Percentiles rank a stretch among this genome's conserved stretches.
Conservation (phyloP, 2,888 invertebrate species). For the Orchesella flavescens region DNA sequence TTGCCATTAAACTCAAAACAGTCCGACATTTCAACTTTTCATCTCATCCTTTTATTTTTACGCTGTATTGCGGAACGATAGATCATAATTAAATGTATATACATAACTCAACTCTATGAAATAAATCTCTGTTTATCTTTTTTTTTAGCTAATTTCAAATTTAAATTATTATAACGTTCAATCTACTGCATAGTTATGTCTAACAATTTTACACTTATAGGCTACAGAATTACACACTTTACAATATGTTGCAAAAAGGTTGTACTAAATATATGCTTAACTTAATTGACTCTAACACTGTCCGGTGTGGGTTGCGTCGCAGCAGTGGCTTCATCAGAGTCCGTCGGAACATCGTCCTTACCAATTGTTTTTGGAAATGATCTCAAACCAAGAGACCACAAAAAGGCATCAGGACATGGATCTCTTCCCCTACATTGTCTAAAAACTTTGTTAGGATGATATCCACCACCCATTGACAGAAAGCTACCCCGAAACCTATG, state of each 20-base stretch:
- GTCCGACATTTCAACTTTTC: no score
- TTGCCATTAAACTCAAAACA: no score
- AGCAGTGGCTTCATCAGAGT: background rate
- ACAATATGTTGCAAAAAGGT: background rate
- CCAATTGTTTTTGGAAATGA: constrained; percentile 49
- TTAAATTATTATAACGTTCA: no score
- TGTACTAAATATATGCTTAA: background rate
- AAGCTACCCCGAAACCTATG: constrained; percentile 85
- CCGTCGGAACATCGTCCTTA: background rate
- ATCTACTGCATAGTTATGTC: no score
- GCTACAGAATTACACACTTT: no score
- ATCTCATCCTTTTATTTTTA: no score
- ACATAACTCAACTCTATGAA: no score
- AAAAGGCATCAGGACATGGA: constrained; percentile 87
- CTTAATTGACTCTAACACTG: background rate
- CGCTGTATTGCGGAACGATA: no score
- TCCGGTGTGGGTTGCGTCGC: background rate
- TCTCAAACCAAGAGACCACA: constrained; percentile 78
- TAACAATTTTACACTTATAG: no score
- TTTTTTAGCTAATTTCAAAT: no score
- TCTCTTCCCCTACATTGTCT: constrained; percentile 92
- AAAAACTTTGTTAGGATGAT: constrained; percentile 89
- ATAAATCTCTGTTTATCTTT: no score
- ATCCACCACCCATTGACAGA: constrained; percentile 86
- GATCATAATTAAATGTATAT: no score